These are phyloP conservation scores for Limosa lapponica DNA, from an alignment of 2,797 vertebrate species.

Conservation along the genomic window DNA sequence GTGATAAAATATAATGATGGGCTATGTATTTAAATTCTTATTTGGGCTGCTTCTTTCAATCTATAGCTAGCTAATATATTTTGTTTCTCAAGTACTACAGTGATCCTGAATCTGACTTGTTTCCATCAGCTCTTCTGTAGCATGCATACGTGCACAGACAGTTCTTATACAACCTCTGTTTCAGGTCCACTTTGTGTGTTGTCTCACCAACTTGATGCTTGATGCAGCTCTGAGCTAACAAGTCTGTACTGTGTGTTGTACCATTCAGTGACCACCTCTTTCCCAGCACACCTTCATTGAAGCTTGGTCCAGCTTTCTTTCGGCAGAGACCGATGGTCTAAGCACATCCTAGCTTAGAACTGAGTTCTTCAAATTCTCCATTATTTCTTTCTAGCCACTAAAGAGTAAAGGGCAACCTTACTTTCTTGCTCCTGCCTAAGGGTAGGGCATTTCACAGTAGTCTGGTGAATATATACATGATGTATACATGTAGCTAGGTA, in stretches of 20 bases:
- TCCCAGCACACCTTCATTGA: accelerated
- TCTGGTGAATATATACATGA: background rate
- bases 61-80: background rate
- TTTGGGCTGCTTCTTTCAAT: background rate
- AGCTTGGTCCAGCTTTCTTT: background rate
- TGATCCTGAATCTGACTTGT: background rate
- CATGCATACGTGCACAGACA: accelerated
- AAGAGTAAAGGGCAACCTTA: background rate
- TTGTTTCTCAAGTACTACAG: background rate
- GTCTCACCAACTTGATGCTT: background rate
- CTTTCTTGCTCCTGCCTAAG: background rate
- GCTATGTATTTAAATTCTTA: background rate
- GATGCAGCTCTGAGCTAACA: background rate
- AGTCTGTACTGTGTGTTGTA: background rate
- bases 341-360: background rate
- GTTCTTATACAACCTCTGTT: background rate
- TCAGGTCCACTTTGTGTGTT: background rate
- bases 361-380: background rate
- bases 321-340: background rate
- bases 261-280: background rate
- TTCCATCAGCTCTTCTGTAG: background rate
- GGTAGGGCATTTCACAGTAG: background rate
- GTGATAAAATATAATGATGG: background rate
- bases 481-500: accelerated
- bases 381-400: background rate